Evolutionary conservation across 2,113 vertebrate genomes (phyloP), one percentile per base, ranked within the genome.

Genomic region (Nicator chloris): DNA sequence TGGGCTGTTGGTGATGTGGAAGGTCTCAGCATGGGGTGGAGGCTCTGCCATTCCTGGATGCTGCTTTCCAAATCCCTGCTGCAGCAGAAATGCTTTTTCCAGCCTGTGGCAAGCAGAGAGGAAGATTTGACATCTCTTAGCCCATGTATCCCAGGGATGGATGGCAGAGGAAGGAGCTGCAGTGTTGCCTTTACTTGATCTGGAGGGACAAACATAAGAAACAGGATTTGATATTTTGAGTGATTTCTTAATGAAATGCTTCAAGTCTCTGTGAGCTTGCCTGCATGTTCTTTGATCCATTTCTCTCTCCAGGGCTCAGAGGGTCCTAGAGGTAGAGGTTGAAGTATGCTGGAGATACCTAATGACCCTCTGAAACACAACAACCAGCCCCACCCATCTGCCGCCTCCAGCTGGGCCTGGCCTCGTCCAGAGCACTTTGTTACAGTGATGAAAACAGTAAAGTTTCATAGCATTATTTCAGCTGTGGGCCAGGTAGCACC

Each of bases 221-320:
- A 0, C 26, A 39, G 19, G 6, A 24, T 56, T 20, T 71, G 59
- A 60, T 60, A 54, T 88, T 85, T 76, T 45, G 35, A 13, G 39
- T 44, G 33, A 81, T 71, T 51, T 93, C 88, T 96, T 92, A 94
- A 86, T 86, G 57, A 54, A 91, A 66, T 65, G 40, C 50, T 66
- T 92, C 59, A 54, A 85, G 68, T 12, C 64, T 68, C 93, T 93
- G 69, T 78, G 35, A 57, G 79, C 37, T 27, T 65, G 54, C 30
- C 77, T 42, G 56, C 82, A 65, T 59, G n/a, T 42, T 86, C 51
- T 16, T 82, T 66, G 31, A 68, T 50, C 12, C 30, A 15, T 35
- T 92, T 88, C 24, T 83, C 64, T 92, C 76, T 69, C 21, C 73
- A 51, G 66, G 53, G 13, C 78, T 96, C 28, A 72, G 56, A 93